These are phyloP conservation scores for Psittacula derbiana DNA, from an alignment of 2,797 vertebrate species.

Conservation along the genomic window DNA sequence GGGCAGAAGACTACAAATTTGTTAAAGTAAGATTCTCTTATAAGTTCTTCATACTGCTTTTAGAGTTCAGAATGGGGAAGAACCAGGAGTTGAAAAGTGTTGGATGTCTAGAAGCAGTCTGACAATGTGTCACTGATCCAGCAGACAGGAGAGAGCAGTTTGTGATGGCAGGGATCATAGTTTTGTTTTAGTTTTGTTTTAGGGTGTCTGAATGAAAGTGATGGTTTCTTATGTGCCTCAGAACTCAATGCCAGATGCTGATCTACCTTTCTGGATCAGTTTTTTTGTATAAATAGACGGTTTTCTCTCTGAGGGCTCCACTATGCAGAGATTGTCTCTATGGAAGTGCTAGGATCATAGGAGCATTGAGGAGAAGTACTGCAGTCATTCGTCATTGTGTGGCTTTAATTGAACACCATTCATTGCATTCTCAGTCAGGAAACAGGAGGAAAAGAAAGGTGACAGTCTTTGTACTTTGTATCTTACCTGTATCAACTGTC, in stretches of 20 bases:
- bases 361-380: background rate
- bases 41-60: background rate
- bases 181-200: background rate
- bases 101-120: background rate
- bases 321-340: background rate
- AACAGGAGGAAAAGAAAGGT: background rate
- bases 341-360: background rate
- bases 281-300: background rate
- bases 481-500: background rate
- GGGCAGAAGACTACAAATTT: background rate
- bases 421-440: background rate
- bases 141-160: background rate
- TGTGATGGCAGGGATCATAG: background rate
- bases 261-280: background rate
- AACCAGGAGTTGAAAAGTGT: background rate
- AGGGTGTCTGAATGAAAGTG: background rate
- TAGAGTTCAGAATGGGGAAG: background rate
- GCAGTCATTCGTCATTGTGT: background rate
- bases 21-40: background rate
- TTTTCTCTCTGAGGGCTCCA: background rate
- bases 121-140: background rate
- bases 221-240: background rate
- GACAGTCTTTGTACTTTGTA: background rate
- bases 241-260: background rate
- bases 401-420: background rate